Evolutionary conservation across 2,888 invertebrate species (phyloP), one percentile per base, ranked within the genome.

Genomic region (Leptura quadrifasciata): DNA sequence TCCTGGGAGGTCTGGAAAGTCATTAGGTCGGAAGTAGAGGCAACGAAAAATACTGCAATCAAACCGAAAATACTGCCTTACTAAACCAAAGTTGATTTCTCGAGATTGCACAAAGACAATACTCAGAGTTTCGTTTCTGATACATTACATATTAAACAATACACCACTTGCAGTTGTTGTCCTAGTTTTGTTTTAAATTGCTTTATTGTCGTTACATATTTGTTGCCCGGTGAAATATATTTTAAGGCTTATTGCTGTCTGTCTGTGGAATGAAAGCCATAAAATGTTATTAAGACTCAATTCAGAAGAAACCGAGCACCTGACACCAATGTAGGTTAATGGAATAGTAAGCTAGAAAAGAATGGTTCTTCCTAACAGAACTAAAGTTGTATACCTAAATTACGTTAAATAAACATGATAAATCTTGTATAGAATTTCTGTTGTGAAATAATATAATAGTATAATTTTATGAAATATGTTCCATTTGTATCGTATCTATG

Each of bases 1-100:
- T 61, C 60, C 24, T 15, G 60, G 17, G 60, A 61, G 17, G 60
- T 20, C 63, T 63, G 63, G 58, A 39, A 63, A 63, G 39, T 39
- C 60, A 61, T 63, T 63, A 39, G 63, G 35, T 21, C 27, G 63
- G 63, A 39, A 63, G 63, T 39, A 63, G 39, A 27, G 39, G 15
- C 39, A 63, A 63, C 20, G 39, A 39, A 63, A 63, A 63, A 63
- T 63, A 18, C 63, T 39, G 63, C 39, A 63, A 63, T 63, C 63
- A 63, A 39, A 39, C 63, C 63, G 63, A 47, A 63, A 63, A 61
- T 39, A 63, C 39, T 39, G 20, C 39, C 63, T 39, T 39, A 27
- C 63, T 61, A 61, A 61, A 61, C 31, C 31, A 18, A 61, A 61
- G 60, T 61, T 61, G 63, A 63, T 39, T 63, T 39, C 63, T 39